These are phyloP conservation scores for Drosophila phalerata DNA, from an alignment of 2,888 invertebrate species.

Conservation along the genomic window DNA sequence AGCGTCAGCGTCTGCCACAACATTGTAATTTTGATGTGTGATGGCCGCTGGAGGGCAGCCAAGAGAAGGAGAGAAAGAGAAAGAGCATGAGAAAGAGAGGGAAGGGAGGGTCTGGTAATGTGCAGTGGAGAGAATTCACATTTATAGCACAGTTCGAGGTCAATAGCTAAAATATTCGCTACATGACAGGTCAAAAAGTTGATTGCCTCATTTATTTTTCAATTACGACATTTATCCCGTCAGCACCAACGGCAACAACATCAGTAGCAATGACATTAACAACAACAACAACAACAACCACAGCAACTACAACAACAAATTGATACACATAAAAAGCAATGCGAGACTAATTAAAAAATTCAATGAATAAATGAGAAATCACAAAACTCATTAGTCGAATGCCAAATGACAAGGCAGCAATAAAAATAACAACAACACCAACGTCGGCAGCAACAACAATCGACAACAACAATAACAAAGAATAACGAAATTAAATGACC, in stretches of 20 bases:
- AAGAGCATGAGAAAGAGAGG: no score
- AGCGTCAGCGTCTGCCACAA: conserved; percentile 60
- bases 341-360: conserved; percentile 78
- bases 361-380: conserved; percentile 80
- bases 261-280: conserved; percentile 17
- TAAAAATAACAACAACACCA: conserved; percentile 40
- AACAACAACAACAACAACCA: conserved; percentile 21
- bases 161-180: conserved; percentile 81
- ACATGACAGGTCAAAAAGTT: conserved; percentile 80
- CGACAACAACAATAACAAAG: conserved; percentile 45
- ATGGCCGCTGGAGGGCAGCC: conserved; percentile 36
- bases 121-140: conserved; percentile 3
- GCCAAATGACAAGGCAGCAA: conserved; percentile 63
- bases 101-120: conserved; percentile 1
- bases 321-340: conserved; percentile 62
- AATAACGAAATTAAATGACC: conserved; percentile 55
- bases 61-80: neutral
- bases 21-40: conserved; percentile 72
- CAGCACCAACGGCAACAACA: conserved; percentile 39
- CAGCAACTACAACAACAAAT: conserved; percentile 31
- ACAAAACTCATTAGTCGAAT: conserved; percentile 77
- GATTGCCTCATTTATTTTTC: conserved; percentile 80
- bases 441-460: conserved; percentile 11
- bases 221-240: conserved; percentile 79
- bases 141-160: conserved; percentile 47